A percentile compares a stretch with the other conserved stretches of the same genome.
These are phyloP conservation scores for Reticulitermes speratus DNA, from an alignment of 1,140 invertebrate genomes.

Conservation along the genomic window DNA sequence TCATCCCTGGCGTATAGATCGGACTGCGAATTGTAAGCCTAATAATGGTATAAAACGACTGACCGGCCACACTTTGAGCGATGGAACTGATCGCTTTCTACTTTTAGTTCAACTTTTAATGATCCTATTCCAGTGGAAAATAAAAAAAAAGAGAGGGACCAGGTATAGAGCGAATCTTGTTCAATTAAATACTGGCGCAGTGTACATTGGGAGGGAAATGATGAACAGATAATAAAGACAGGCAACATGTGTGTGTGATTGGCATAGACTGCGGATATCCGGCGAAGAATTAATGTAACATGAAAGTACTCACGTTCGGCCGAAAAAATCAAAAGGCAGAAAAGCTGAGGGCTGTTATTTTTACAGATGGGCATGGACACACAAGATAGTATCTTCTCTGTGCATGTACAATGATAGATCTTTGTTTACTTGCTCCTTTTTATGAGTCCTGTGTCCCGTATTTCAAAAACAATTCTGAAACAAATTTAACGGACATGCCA, in stretches of 20 bases:
- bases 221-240: not conserved
- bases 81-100: not conserved
- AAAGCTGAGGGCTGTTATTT: not conserved
- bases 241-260: not conserved
- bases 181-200: not conserved
- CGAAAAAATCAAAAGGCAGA: not conserved
- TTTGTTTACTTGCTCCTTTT: no score
- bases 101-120: slow-evolving; percentile 3
- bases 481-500: no score
- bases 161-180: not conserved
- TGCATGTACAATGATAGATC: not conserved
- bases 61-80: not conserved
- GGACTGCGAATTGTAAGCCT: not conserved
- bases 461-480: no score
- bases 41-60: not conserved
- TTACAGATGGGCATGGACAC: not conserved
- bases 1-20: not conserved
- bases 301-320: not conserved
- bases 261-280: not conserved
- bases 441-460: no score
- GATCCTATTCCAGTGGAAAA: not conserved
- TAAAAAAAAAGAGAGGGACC: not conserved
- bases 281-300: not conserved
- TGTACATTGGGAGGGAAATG: not conserved
- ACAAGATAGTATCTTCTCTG: not conserved